A percentile compares a stretch with the other conserved stretches of the same genome.
phyloP scores from a whole-genome alignment of 2,888 invertebrate genomes.

The Protonemura montana region DNA sequence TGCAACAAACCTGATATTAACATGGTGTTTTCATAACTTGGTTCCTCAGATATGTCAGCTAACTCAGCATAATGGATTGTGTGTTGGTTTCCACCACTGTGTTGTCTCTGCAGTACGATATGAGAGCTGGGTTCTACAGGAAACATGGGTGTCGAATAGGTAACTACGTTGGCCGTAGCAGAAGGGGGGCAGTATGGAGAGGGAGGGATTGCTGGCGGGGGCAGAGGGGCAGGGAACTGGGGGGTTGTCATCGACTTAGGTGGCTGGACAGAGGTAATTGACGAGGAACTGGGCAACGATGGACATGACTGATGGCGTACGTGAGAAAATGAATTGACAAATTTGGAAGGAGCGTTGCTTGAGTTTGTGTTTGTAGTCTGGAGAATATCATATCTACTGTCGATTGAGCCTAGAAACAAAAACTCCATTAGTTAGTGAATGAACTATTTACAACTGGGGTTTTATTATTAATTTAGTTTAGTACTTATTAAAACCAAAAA shows the following conservation, averaged over 20 bases:
- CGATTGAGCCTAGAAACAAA: conserved; percentile 54
- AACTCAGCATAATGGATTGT: conserved; percentile 53
- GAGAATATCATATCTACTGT: conserved; percentile 59
- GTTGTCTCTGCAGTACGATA: conserved; percentile 48
- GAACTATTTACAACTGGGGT: too few relatives aligned
- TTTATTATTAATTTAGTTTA: neutral
- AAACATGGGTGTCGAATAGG: conserved; percentile 54
- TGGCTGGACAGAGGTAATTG: conserved; percentile 49
- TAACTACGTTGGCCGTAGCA: conserved; percentile 51
- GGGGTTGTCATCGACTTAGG: conserved; percentile 51
- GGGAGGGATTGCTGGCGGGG: conserved; percentile 48
- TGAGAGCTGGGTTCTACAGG: conserved; percentile 54
- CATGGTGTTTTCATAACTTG: conserved; percentile 64
- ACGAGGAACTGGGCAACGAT: conserved; percentile 47
- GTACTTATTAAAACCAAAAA: neutral
- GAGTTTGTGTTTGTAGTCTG: conserved; percentile 54
- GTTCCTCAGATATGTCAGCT: conserved; percentile 58
- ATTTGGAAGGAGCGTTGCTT: conserved; percentile 49
- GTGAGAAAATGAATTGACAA: conserved; percentile 48
- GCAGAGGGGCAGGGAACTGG: conserved; percentile 50
- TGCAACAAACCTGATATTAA: conserved; percentile 60
- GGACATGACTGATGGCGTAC: conserved; percentile 49
- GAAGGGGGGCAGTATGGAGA: conserved; percentile 34
- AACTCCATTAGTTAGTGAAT: neutral
- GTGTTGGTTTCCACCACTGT: conserved; percentile 49